These are phyloP conservation scores for Sitophilus oryzae DNA, from an alignment of 1,140 invertebrate genomes.

Conservation along the genomic window DNA sequence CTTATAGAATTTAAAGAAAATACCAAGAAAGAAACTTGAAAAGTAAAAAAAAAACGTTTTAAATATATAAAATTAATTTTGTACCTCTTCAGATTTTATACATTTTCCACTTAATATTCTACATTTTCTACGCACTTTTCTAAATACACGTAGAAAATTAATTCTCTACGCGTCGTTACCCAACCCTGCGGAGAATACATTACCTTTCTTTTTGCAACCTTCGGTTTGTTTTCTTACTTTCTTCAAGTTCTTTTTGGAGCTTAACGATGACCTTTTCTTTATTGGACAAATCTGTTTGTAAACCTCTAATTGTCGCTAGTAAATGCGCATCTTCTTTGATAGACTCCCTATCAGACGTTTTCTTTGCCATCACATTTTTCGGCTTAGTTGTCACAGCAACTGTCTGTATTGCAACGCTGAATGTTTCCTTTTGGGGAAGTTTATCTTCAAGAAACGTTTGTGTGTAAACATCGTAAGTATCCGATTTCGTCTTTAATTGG, in stretches of 20 bases:
- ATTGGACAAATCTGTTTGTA: constrained; percentile 63
- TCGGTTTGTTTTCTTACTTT: constrained; percentile 64
- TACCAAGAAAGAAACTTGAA: too few relatives aligned
- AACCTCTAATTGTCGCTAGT: constrained; percentile 67
- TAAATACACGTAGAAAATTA: too few relatives aligned
- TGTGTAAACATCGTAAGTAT: constrained; percentile 41
- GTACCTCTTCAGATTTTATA: too few relatives aligned
- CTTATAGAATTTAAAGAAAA: too few relatives aligned
- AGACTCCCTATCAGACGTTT: constrained; percentile 10
- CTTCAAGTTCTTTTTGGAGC: constrained; percentile 66
- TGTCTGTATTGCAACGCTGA: constrained; percentile 31
- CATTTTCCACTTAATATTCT: too few relatives aligned
- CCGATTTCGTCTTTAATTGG: constrained; percentile 36
- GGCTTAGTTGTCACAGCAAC: constrained; percentile 6
- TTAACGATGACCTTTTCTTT: constrained; percentile 66
- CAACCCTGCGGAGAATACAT: too few relatives aligned
- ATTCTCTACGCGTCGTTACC: too few relatives aligned
- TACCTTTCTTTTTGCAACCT: constrained; percentile 65
- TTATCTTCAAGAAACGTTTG: constrained; percentile 35
- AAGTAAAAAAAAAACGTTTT: too few relatives aligned
- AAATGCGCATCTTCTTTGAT: constrained; percentile 67
- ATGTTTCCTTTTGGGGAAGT: constrained; percentile 35
- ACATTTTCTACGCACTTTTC: too few relatives aligned
- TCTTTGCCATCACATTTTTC: not conserved
- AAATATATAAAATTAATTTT: too few relatives aligned